A percentile compares a stretch with the other conserved stretches of the same genome.
These are phyloP conservation scores for Dasysyrphus tricinctus DNA, from an alignment of 2,888 invertebrate genomes.

Conservation along the genomic window DNA sequence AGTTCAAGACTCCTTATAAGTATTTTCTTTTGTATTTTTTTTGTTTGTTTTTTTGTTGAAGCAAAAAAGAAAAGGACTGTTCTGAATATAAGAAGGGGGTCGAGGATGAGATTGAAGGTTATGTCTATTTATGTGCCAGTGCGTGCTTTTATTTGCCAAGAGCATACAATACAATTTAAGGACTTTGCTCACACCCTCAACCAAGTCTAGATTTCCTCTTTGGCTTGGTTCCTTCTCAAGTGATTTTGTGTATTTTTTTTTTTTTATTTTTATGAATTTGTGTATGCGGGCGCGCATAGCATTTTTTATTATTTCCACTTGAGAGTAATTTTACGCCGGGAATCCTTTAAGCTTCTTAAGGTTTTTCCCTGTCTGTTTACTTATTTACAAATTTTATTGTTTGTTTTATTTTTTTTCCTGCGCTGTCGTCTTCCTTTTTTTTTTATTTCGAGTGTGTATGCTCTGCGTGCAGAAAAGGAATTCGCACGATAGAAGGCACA, in stretches of 20 bases:
- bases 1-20: conserved; percentile 40
- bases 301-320: conserved; percentile 69
- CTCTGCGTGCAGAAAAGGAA: conserved; percentile 38
- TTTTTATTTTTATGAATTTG: conserved; percentile 47
- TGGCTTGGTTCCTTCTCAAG: conserved; percentile 35
- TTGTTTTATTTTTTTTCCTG: conserved; percentile 57
- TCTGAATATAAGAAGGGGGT: not conserved
- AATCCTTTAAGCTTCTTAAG: conserved; percentile 76
- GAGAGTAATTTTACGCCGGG: conserved; percentile 73
- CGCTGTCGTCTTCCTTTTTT: not conserved
- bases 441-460: conserved; percentile 19
- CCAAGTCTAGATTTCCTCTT: conserved; percentile 21
- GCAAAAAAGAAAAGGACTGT: conserved; percentile 21
- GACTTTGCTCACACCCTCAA: conserved; percentile 23
- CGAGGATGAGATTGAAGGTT: conserved; percentile 15
- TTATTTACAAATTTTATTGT: conserved; percentile 76
- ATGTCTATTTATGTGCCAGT: conserved; percentile 59
- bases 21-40: not conserved
- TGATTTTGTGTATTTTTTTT: conserved; percentile 36
- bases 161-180: conserved; percentile 54
- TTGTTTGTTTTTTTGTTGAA: not conserved
- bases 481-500: conserved; percentile 32
- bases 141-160: conserved; percentile 60
- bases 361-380: conserved; percentile 70
- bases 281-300: conserved; percentile 57